A percentile compares a stretch with the other conserved stretches of the same genome.
Conservation (phyloP, 2,888 invertebrate genomes). For the Phaedon cochleariae region DNA sequence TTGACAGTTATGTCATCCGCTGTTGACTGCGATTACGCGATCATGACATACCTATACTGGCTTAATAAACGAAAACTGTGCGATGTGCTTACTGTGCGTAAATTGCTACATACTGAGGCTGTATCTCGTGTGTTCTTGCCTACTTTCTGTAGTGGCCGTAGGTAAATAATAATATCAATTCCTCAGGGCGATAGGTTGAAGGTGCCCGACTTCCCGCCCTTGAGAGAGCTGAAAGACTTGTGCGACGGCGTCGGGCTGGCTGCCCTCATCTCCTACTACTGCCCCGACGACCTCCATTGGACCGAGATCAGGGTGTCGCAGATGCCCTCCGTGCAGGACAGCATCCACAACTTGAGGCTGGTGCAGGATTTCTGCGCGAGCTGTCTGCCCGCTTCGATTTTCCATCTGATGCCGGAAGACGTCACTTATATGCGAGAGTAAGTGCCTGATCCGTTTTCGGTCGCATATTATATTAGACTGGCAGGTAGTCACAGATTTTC, state of each 20-base stretch:
- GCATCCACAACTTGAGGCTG: constrained; percentile 88
- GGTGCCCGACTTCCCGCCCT: constrained; percentile 71
- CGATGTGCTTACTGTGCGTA: too few species aligned
- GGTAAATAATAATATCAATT: neutral
- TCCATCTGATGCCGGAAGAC: constrained; percentile 96
- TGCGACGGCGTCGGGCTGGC: constrained; percentile 92
- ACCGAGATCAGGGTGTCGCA: constrained; percentile 71
- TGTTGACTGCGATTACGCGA: too few species aligned
- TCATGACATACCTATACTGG: too few species aligned
- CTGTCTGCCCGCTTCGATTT: constrained; percentile 86
- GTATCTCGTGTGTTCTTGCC: too few species aligned
- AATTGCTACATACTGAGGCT: too few species aligned
- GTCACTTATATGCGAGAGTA: constrained; percentile 92
- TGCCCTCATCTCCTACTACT: constrained; percentile 89
- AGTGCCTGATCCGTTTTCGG: constrained; percentile 59
- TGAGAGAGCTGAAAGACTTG: constrained; percentile 85
- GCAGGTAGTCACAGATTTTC: neutral
- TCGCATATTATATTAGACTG: neutral
- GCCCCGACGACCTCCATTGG: constrained; percentile 80
- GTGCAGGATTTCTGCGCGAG: constrained; percentile 87
- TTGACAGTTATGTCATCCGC: too few species aligned
- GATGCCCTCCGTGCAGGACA: constrained; percentile 85
- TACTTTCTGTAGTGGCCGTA: too few species aligned
- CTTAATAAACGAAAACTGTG: too few species aligned
- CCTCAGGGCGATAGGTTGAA: constrained; percentile 67